Evolutionary conservation across 2,888 invertebrate species (phyloP), one percentile per base, ranked within the genome.

Genomic region (Drosophila picticornis): DNA sequence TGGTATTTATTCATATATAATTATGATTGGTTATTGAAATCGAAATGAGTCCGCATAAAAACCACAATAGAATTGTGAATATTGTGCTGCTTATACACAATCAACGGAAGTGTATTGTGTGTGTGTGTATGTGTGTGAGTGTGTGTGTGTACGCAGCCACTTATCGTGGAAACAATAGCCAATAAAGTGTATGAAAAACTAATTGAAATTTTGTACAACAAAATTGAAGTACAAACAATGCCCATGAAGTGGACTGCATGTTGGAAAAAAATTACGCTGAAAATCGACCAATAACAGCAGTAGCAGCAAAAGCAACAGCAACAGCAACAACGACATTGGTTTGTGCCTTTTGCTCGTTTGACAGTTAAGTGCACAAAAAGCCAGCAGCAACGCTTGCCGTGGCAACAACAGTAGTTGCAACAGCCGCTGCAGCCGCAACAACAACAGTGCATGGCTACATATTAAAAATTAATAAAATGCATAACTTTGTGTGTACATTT

Each of bases 161-260:
- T 86, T 89, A 84, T 73, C 80, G 80, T 68, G 72, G 84, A 84
- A 89, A 88, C 90, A 87, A 90, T 87, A 78, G 87, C 87, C 90
- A 88, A 90, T 88, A 84, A 88, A 82, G 73, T 88, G 76, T 68
- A 85, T 75, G 72, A 77, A 86, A 80, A 85, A 90, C 90, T 90
- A 90, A 90, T 87, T 87, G 86, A 86, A 88, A 82, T 80, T 76
- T 70, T 88, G 89, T 81, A 76, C 72, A 79, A 83, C 83, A 85
- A 77, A 85, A 83, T 83, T 83, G 77, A 80, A 78, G 74, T 60
- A 72, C 73, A 83, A 83, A 90, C 83, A 90, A 78, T 84, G 65
- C 69, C 60, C 55, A 68, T 57, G 70, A 50, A 88, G 75, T 77
- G 85, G 27, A 13, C 13, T 75, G 80, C 68, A 73, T 78, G 80